Evolutionary conservation across 2,797 vertebrate genomes (phyloP), one percentile per base, ranked within the genome.

Genomic region (Lacerta agilis): DNA sequence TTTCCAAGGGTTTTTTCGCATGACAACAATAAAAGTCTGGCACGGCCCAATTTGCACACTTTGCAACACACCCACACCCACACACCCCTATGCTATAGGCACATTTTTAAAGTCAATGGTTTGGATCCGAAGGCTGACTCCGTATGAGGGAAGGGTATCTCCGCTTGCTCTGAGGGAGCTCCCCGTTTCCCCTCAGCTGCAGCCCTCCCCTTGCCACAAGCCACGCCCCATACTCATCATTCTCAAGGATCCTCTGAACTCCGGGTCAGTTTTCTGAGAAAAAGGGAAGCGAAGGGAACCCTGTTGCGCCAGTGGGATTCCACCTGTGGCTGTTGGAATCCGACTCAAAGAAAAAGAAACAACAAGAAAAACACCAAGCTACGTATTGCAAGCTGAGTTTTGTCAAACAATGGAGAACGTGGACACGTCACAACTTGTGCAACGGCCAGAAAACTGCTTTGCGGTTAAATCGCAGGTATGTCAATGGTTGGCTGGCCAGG

Each of bases 91-190:
- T 67, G 27, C 72, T 86, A 85, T 92, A 97, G 96, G 96, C 96
- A 97, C 95, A 91, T 96, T 96, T 95, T 90, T 85, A 93, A 95
- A 94, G 88, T 85, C 58, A 85, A 58, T 83, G 64, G n/a, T 45
- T 58, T 71, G 66, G 91, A 91, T 90, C 91, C 17, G 86, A 69
- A 43, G 67, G 75, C 13, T 82, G 38, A 13, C 66, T 87, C 49
- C 13, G 6, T 6, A 4, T 71, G 75, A 79, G 27, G 15, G 61
- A 18, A 88, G 83, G 49, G 20, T 23, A 33, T 79, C 61, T 33
- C 33, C 58, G 18, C 77, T 78, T 69, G 64, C 10, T 18, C 27
- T 87, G 11, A 64, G 80, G 8, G 41, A 61, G 18, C 29, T 33
- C 18, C 64, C 41, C 15, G 3, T 80, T 73, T 72, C 36, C 36